Conservation (phyloP, 2,113 vertebrate genomes). For the Hyperopisus bebe region DNA sequence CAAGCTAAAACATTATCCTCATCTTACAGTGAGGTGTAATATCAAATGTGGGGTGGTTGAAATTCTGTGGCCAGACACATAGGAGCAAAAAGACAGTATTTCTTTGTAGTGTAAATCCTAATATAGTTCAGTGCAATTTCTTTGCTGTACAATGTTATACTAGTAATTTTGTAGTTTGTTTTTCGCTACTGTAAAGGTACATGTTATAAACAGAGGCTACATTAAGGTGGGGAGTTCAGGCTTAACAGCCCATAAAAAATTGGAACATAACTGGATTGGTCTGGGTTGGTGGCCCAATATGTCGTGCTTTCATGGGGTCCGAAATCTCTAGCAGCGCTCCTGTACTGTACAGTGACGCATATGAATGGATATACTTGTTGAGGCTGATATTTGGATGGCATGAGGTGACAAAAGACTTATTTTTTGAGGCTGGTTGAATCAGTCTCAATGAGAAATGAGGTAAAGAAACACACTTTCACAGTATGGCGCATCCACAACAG, state of each 20-base stretch:
- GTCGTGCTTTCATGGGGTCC: too few relatives aligned
- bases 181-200: not conserved
- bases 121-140: not conserved
- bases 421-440: not conserved
- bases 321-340: not conserved
- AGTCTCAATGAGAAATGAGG: not conserved
- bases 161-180: not conserved
- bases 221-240: not conserved
- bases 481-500: too few relatives aligned
- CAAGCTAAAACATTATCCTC: not conserved
- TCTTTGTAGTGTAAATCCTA: not conserved
- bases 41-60: not conserved
- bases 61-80: not conserved
- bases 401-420: not conserved
- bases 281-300: not conserved
- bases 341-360: not conserved
- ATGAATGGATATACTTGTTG: not conserved
- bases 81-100: not conserved
- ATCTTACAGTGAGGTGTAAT: not conserved
- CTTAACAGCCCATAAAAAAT: not conserved
- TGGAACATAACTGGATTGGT: not conserved
- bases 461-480: too few relatives aligned
- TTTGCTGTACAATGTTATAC: not conserved
- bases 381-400: not conserved
- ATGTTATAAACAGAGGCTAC: not conserved